Conservation (phyloP, 2,888 invertebrate species). For the Malthinus seriepunctatus region DNA sequence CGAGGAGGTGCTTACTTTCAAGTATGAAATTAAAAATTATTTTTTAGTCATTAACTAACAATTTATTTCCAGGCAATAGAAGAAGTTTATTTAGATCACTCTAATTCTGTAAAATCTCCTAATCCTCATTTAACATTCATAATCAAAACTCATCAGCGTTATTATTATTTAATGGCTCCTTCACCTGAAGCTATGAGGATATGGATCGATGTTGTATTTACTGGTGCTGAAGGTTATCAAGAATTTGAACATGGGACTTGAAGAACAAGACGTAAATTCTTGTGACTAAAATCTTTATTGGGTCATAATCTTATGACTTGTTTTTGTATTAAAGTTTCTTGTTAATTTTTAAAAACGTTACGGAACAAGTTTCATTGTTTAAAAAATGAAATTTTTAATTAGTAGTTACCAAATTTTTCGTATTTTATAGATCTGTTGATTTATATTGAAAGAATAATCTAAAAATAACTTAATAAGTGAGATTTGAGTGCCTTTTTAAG, state of each 20-base stretch:
- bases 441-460: background rate
- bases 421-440: conserved; percentile 7
- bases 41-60: background rate
- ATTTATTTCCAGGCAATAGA: conserved; percentile 77
- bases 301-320: no score
- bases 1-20: conserved; percentile 90
- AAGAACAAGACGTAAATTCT: conserved; percentile 16
- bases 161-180: conserved; percentile 91
- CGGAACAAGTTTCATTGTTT: no score
- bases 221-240: conserved; percentile 88
- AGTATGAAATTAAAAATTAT: conserved; percentile 57
- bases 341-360: no score
- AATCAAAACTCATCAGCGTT: conserved; percentile 88
- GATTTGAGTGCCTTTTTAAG: conserved; percentile 2
- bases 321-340: conserved; percentile 48
- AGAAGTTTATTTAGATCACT: conserved; percentile 96
- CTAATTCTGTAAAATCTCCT: conserved; percentile 88
- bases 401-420: conserved; percentile 8
- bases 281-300: no score
- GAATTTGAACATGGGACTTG: conserved; percentile 62
- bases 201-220: conserved; percentile 95
- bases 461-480: background rate
- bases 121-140: conserved; percentile 92
- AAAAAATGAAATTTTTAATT: background rate
- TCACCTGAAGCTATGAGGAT: conserved; percentile 93